These are phyloP conservation scores for Phymastichus coffea DNA, from an alignment of 1,140 invertebrate genomes.

Conservation along the genomic window DNA sequence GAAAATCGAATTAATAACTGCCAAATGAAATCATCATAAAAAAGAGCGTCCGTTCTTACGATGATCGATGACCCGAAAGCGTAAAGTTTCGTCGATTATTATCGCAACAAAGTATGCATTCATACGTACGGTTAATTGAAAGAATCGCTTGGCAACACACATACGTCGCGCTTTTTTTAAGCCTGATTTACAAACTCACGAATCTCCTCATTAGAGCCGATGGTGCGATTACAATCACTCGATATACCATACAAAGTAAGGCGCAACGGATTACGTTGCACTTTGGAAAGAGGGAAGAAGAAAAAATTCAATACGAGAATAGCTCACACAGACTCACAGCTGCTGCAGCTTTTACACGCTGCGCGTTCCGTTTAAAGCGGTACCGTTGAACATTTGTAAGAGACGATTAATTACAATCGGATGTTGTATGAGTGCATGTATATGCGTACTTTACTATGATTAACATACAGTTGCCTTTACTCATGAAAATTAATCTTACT, in stretches of 20 bases:
- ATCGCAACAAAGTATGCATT: slow-evolving; percentile 9
- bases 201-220: slow-evolving; percentile 14
- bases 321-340: no score
- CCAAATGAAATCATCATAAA: not conserved
- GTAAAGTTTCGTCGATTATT: slow-evolving; percentile 1
- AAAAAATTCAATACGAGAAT: no score
- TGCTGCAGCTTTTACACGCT: not conserved
- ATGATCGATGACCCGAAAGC: not conserved
- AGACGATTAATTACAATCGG: not conserved
- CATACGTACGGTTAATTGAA: not conserved
- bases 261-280: not conserved
- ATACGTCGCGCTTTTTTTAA: not conserved
- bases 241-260: not conserved
- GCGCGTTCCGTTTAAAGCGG: not conserved
- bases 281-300: not conserved
- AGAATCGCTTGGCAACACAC: not conserved
- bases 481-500: no score
- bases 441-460: no score
- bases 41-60: not conserved
- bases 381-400: not conserved
- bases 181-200: slow-evolving; percentile 3
- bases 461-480: no score
- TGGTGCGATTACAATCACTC: not conserved
- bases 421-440: no score
- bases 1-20: not conserved